Conservation (phyloP, 2,113 vertebrate species). For the Conger conger region DNA sequence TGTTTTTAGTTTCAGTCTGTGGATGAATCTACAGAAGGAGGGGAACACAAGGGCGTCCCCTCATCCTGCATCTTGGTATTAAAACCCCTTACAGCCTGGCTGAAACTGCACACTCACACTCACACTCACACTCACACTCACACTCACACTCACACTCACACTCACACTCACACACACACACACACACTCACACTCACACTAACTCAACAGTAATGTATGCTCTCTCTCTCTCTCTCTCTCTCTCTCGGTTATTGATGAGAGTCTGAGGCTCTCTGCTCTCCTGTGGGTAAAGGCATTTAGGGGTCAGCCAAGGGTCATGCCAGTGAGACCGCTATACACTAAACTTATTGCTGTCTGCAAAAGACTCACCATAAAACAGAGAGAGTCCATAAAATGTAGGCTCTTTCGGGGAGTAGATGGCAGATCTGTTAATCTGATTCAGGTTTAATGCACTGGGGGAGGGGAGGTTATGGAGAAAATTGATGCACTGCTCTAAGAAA, state of each 20-base stretch:
- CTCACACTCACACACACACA: no score
- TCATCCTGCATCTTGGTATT: no score
- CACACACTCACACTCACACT: no score
- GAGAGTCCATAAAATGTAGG: slow-evolving; percentile 31
- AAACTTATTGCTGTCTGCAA: slow-evolving; percentile 49
- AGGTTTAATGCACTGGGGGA: slow-evolving; percentile 20
- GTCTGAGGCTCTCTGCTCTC: slow-evolving; percentile 56
- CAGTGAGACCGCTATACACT: slow-evolving; percentile 28
- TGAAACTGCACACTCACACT: no score
- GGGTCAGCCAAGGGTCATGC: slow-evolving; percentile 37
- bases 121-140: no score
- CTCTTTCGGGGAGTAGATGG: slow-evolving; percentile 35
- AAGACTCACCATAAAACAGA: slow-evolving; percentile 57
- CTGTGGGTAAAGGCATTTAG: slow-evolving; percentile 66
- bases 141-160: no score
- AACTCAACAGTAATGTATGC: no score
- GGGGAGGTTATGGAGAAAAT: slow-evolving; percentile 1
- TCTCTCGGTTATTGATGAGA: slow-evolving; percentile 74
- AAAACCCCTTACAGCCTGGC: no score
- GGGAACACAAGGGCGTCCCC: no score
- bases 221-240: no score
- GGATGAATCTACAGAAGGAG: no score
- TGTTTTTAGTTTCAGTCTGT: no score
- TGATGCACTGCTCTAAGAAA: background rate
- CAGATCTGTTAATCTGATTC: slow-evolving; percentile 28